Base-by-base conservation (phyloP, 2,888 invertebrate genomes). In the Euplagia quadripunctaria region DNA sequence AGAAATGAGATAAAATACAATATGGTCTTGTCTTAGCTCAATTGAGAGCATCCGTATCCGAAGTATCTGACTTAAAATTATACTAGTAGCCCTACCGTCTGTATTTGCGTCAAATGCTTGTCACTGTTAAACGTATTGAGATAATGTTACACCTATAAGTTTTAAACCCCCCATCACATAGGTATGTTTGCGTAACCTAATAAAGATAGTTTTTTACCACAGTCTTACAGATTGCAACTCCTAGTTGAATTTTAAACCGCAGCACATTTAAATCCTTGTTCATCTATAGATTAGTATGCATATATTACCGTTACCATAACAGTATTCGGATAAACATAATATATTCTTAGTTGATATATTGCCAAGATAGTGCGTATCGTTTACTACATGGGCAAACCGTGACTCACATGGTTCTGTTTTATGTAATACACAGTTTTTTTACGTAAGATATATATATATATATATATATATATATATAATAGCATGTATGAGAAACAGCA, bases 401-500 rank as follows among this genome's bases (percentile, higher is more conserved):
- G 83, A 84, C 64, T 85, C 86, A 86, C 42, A 58, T 75, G 68
- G 16, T 67, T 82, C 85, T 83, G 82, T 78, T 85, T 81, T 71
- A 71, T 85, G 78, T 84, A 78, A 78, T 73, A 58, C 66, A 58
- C 52, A 69, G 52, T 76, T 80, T 58, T 46, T 85, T 83, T 77
- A 75, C 58, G 72, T 71, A 58, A 49, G 20, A 43, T 55, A 71
- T 69, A 75, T n/a, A 20, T 31, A 31, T 31, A 75, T n/a, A 20
- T 31, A 31, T 31, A n/a, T n/a, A n/a, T n/a, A n/a, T n/a, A n/a
- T n/a, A n/a, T n/a, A n/a, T 52, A 71, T 70, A 74, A 67, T 43
- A 67, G 31, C 72, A 52, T 64, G 61, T 52, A 68, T 31, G 46
- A 74, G 65, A 55, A 71, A 71, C 68, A 68, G 64, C 71, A 31